Conservation (phyloP, 2,797 vertebrate species). For the Lacerta agilis region DNA sequence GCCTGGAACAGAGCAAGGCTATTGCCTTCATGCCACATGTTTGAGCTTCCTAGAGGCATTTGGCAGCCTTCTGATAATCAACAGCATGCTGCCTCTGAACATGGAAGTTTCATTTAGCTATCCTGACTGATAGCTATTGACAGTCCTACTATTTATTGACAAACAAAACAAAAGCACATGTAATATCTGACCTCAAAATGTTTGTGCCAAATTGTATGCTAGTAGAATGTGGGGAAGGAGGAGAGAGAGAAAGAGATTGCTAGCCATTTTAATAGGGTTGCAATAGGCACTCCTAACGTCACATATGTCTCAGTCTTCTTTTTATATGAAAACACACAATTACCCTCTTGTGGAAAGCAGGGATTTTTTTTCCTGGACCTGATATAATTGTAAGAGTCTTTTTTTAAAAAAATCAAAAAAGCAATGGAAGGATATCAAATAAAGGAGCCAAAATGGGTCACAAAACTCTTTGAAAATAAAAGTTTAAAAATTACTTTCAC, state of each 20-base stretch:
- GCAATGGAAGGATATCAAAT: constrained; percentile 11
- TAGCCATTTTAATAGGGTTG: constrained; percentile 25
- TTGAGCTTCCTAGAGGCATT: background rate
- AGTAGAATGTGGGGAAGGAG: background rate
- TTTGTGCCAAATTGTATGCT: fast-evolving
- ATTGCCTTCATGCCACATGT: background rate
- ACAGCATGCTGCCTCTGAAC: background rate
- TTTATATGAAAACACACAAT: constrained; percentile 26
- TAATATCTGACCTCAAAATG: background rate
- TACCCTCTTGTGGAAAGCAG: background rate
- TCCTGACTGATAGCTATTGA: background rate
- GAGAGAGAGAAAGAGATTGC: fast-evolving
- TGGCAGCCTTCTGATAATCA: background rate
- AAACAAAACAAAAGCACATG: background rate
- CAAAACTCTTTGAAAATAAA: constrained; percentile 23
- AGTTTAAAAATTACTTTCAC: constrained; percentile 41
- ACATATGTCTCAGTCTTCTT: background rate
- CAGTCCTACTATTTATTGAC: background rate
- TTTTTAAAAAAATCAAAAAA: constrained; percentile 11
- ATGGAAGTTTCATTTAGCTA: background rate
- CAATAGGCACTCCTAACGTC: background rate
- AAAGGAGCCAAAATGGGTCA: background rate
- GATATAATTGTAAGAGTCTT: background rate
- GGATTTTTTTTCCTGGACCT: background rate
- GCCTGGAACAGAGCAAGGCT: background rate